Base-by-base conservation (phyloP, 1,140 invertebrate genomes). In the Bombus superbus region DNA sequence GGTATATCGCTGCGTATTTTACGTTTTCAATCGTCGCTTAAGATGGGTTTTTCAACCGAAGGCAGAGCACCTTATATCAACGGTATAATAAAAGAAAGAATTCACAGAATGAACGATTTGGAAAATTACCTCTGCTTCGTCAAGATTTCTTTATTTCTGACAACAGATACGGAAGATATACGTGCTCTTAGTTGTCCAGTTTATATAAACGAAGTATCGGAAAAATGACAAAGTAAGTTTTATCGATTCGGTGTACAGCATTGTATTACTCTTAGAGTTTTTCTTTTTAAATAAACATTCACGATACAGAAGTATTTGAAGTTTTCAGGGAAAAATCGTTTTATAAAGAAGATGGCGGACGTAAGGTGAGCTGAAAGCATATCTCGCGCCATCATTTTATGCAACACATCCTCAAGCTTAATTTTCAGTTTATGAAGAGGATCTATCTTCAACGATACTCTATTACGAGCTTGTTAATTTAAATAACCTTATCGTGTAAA, bases 381-480 rank as follows among this genome's bases (percentile, higher is more conserved):
- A 32, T 35, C 42, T 62, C 59, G 59, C 28, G 10, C 15, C 42
- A 47, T 38, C 28, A 74, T 10, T 74, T 32, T 74, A 38, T 13
- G 32, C 38, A 40, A 72, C 11, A 40, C 25, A 44, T 74, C 3
- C n/a, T 18, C 5, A 32, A 74, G 11, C 25, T 32, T 47, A 74
- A 74, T 74, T 38, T 47, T 32, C 72, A 74, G 22, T 74, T 74
- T 47, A 42, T 74, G 28, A 32, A 74, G n/a, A 47, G 28, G 13
- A 74, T 47, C 28, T n/a, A 47, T 74, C 25, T n/a, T 72, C 72
- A 22, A n/a, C 8, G 40, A 74, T 47, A 32, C 42, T 47, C 15
- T 32, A 40, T 74, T 74, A 40, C 42, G 4, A 10, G 42, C n/a
- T 47, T 47, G 72, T 18, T 47, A 74, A 32, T 32, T 44, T 47